Base-by-base conservation (phyloP, 2,888 invertebrate genomes). In the Saturnia pavonia region DNA sequence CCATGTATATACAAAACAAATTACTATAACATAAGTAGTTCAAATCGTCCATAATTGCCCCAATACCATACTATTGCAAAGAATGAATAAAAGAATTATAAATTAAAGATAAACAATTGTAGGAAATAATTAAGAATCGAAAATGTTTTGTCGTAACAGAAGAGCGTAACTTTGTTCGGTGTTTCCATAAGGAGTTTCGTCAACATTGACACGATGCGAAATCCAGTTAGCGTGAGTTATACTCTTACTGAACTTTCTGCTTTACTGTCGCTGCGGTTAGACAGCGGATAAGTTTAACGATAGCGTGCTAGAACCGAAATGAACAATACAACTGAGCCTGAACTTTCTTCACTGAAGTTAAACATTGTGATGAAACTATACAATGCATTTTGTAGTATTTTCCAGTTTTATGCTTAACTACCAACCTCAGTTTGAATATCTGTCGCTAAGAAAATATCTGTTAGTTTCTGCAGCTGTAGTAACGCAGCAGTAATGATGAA, bases 221-320 rank as follows among this genome's bases (percentile, higher is more conserved):
- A 70, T 65, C 65, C 65, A 65, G 66, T 66, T 70, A 51, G 69
- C 69, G 48, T 42, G 66, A 70, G 51, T 70, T 66, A 66, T 70
- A 40, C 51, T 69, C 11, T 69, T 54, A 1, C 27, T 63, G 34
- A 63, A 63, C 63, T 54, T 40, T 40, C 40, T 65, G 65, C 16
- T 11, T 40, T 40, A 65, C 65, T n/a, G 65, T 65, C 40, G 19
- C 40, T 65, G 65, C 12, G 40, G 16, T 40, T 65, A 40, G 16
- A 65, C 63, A 63, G 34, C 34, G 12, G 60, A n/a, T 9, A n/a
- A 54, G 7, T 11, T 54, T 1, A n/a, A 54, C 22, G 11, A 54
- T 60, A 60, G 0, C 57, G 25, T 27, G 14, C 34, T 34, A 34
- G 34, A 34, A 34, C 34, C 34, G 34, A 4, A 34, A 48, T 48